A percentile compares a stretch with the other conserved stretches of the same genome.
phyloP scores from a whole-genome alignment of 2,113 vertebrate genomes.

The Tricholaema leucomelas region DNA sequence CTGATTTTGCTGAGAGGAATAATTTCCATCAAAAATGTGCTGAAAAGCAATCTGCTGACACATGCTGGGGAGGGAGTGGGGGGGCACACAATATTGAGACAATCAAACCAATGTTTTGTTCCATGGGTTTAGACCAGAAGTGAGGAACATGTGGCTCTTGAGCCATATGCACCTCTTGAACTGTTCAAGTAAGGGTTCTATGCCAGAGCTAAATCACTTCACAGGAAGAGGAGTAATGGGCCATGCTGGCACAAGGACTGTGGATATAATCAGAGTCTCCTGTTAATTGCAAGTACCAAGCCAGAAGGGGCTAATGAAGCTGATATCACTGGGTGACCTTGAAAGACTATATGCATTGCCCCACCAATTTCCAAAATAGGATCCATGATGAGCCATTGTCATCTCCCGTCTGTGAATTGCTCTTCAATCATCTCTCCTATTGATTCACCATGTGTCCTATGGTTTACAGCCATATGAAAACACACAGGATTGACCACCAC shows the following conservation, averaged over 20 bases:
- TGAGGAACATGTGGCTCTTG: conserved; percentile 20
- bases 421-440: conserved; percentile 63
- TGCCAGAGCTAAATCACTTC: neutral
- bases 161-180: conserved; percentile 17
- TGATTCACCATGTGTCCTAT: conserved; percentile 54
- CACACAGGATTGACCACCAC: neutral
- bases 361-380: conserved; percentile 43
- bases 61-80: neutral
- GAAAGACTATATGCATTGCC: neutral
- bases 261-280: conserved; percentile 19
- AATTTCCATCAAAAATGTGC: neutral
- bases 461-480: conserved; percentile 25
- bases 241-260: conserved; percentile 24
- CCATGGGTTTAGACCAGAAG: neutral
- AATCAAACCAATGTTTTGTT: neutral
- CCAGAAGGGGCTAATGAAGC: conserved; percentile 54
- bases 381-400: conserved; percentile 57
- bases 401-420: conserved; percentile 10
- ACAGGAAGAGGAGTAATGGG: conserved; percentile 14
- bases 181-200: neutral
- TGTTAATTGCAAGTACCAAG: neutral
- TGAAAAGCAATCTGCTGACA: conserved; percentile 1
- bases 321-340: conserved; percentile 40
- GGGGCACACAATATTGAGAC: neutral
- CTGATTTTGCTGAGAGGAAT: conserved; percentile 16